phyloP scores from a whole-genome alignment of 2,113 vertebrate species.

The Lagenorhynchus albirostris region DNA sequence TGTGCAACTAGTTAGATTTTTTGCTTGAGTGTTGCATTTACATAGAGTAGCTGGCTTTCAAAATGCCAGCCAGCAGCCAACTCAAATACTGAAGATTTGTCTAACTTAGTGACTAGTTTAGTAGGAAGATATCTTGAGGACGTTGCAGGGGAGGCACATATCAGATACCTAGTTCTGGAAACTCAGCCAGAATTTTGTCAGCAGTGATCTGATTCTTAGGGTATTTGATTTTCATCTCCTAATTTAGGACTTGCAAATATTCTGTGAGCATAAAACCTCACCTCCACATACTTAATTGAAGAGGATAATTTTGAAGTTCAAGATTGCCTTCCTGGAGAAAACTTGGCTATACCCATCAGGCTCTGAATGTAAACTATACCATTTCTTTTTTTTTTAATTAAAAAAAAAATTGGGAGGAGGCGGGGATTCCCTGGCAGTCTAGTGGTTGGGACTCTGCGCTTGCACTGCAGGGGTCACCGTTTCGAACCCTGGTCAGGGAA shows the following conservation, averaged over 20 bases:
- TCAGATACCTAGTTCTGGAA: constrained; percentile 48
- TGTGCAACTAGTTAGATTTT: constrained; percentile 67
- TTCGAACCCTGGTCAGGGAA: too few relatives aligned
- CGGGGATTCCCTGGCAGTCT: too few relatives aligned
- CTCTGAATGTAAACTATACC: neutral
- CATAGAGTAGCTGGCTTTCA: constrained; percentile 69
- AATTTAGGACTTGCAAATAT: neutral
- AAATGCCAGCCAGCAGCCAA: constrained; percentile 64
- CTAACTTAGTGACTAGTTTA: constrained; percentile 45
- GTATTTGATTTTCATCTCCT: constrained; percentile 11
- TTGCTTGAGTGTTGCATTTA: constrained; percentile 53
- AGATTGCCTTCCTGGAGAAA: constrained; percentile 13
- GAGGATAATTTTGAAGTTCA: neutral
- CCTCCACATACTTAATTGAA: neutral
- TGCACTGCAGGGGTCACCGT: too few relatives aligned
- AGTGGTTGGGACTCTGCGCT: too few relatives aligned
- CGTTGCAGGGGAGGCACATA: neutral
- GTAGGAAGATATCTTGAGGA: neutral
- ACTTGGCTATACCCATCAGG: neutral
- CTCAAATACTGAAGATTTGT: constrained; percentile 50
- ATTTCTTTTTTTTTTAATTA: neutral
- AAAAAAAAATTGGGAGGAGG: too few relatives aligned
- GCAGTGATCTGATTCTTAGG: constrained; percentile 36
- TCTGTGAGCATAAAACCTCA: neutral
- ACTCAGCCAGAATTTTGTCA: constrained; percentile 23